phyloP scores from a whole-genome alignment of 2,888 invertebrate species.

The Spicauda simplicius region DNA sequence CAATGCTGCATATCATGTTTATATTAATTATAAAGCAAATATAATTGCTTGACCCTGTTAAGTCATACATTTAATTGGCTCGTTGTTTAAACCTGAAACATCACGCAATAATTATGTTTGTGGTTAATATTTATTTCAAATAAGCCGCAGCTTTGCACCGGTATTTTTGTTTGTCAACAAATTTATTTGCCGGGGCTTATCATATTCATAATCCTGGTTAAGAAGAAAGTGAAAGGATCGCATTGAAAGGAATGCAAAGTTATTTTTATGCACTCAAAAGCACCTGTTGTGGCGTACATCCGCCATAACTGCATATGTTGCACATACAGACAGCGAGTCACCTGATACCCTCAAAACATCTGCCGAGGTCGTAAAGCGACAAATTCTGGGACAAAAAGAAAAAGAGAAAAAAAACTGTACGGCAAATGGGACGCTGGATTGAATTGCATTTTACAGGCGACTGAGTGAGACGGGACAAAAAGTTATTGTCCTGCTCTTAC shows the following conservation, averaged over 20 bases:
- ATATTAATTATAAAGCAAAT: neutral
- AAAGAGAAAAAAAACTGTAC: neutral
- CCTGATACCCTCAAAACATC: constrained; percentile 28
- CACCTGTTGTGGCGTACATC: constrained; percentile 21
- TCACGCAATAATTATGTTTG: neutral
- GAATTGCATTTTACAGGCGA: constrained; percentile 28
- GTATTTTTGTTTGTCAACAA: neutral
- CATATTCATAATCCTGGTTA: neutral
- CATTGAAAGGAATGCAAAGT: constrained; percentile 12
- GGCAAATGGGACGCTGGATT: constrained; percentile 12
- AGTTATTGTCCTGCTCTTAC: constrained; percentile 14
- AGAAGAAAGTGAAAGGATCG: constrained; percentile 16
- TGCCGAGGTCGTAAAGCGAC: constrained; percentile 10
- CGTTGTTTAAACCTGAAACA: neutral
- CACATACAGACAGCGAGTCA: constrained; percentile 25
- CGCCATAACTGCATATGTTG: constrained; percentile 25
- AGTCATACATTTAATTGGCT: neutral
- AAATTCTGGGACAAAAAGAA: constrained; percentile 14
- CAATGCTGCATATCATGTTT: neutral
- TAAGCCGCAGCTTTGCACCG: neutral
- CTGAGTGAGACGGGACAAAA: constrained; percentile 19
- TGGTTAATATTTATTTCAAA: neutral
- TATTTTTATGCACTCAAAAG: constrained; percentile 21
- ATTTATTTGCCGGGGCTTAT: neutral
- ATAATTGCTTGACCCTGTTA: neutral